Conservation (phyloP, 2,113 vertebrate genomes). For the Agapornis roseicollis region DNA sequence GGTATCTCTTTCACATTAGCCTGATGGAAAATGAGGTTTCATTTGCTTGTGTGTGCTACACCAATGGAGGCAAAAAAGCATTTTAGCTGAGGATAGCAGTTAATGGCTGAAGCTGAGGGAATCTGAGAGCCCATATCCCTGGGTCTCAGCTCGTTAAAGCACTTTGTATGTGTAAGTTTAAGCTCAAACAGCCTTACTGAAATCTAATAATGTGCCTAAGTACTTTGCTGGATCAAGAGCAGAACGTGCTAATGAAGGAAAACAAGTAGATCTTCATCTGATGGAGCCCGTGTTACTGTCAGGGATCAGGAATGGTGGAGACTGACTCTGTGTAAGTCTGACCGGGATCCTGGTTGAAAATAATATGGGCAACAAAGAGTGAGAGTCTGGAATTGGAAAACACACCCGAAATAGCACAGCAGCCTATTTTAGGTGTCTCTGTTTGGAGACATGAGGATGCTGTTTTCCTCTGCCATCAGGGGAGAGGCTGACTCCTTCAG, state of each 20-base stretch:
- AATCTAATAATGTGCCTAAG: constrained; percentile 41
- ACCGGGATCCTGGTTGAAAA: neutral
- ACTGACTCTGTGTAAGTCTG: neutral
- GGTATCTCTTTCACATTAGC: neutral
- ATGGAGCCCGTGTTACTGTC: neutral
- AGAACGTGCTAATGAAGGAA: constrained; percentile 31
- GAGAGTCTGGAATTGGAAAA: neutral
- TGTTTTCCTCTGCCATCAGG: neutral
- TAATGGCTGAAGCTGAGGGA: constrained; percentile 30
- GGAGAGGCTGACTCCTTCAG: neutral
- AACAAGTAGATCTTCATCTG: neutral
- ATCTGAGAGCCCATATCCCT: neutral
- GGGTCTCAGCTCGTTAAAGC: constrained; percentile 1
- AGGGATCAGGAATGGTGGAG: neutral
- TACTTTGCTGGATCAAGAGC: constrained; percentile 39
- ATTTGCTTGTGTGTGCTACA: neutral
- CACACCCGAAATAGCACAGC: neutral
- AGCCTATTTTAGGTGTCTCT: neutral
- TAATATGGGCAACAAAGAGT: neutral
- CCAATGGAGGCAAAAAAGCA: neutral
- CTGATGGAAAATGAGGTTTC: neutral
- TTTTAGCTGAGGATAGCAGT: neutral
- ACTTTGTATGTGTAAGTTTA: neutral
- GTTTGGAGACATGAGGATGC: neutral
- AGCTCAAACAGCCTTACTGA: constrained; percentile 13